Evolutionary conservation across 1,140 invertebrate species (phyloP).

Genomic region (Apocrypta bakeri): DNA sequence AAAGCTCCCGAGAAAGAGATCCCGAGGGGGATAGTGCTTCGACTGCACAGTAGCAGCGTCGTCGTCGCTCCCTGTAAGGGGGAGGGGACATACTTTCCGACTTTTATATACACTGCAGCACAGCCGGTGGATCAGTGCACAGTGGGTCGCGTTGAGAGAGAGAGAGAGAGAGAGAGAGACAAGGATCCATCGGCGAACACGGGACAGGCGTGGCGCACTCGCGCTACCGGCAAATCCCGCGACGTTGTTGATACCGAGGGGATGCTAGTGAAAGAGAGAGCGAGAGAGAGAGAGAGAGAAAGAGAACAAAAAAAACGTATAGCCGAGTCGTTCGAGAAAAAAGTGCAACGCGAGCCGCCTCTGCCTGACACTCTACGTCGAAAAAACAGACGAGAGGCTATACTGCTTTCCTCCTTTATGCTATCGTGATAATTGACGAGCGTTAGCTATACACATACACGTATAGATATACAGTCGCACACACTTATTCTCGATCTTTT

Average conservation of each 20-base stretch:
- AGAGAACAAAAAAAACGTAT: slow-evolving; percentile 53
- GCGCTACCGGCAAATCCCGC: slow-evolving; percentile 59
- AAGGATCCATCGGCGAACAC: slow-evolving; percentile 66
- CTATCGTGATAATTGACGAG: slow-evolving; percentile 49
- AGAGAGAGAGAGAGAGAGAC: slow-evolving; percentile 54
- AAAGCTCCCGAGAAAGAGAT: slow-evolving; percentile 43
- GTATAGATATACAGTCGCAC: too few species aligned
- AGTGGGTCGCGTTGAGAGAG: background rate
- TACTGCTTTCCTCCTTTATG: slow-evolving; percentile 13
- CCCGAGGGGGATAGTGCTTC: slow-evolving; percentile 44
- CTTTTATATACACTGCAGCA: background rate
- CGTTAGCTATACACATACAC: slow-evolving; percentile 4
- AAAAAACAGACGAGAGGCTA: slow-evolving; percentile 47
- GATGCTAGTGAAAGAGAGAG: slow-evolving; percentile 47
- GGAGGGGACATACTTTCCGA: slow-evolving; percentile 35
- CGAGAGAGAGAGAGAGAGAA: slow-evolving; percentile 14
- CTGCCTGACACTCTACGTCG: background rate
- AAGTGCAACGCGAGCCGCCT: slow-evolving; percentile 5
- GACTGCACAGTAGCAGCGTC: background rate
- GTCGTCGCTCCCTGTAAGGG: slow-evolving; percentile 12
- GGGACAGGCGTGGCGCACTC: slow-evolving; percentile 67
- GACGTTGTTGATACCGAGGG: slow-evolving; percentile 56
- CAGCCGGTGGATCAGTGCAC: slow-evolving; percentile 17
- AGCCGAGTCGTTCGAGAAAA: slow-evolving; percentile 31
- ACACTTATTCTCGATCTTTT: background rate